Base-by-base conservation (phyloP, 1,140 invertebrate species). In the Trachymyrmex cornetzi region DNA sequence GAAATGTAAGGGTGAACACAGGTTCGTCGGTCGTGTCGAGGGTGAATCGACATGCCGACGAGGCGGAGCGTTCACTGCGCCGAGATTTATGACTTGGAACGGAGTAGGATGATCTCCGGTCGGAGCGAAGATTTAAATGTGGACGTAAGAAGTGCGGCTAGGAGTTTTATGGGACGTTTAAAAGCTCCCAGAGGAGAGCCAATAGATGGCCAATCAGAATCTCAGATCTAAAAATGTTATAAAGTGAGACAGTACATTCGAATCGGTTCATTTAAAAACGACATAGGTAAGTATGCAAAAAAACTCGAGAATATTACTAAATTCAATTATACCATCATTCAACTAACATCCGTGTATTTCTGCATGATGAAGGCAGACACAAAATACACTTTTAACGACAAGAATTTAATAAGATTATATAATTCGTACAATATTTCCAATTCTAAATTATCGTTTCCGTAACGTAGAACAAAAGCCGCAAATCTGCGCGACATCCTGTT, bases 161-260 rank as follows among this genome's bases (percentile, higher is more conserved):
- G 24, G 27, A 84, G 27, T 75, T 84, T 75, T 75, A 84, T 84
- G 69, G 80, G 53, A 27, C 38, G 4, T 82, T 74, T 69, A 24
- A 63, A 38, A 75, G 55, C 69, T 75, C 24, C 27, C 24, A n/a
- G 4, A 24, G 67, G 66, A 74, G 34, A n/a, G 69, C 44, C 69
- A 74, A 82, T 74, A 82, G 34, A 82, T 74, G 67, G 67, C 24
- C 80, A 84, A 84, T 84, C 80, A 84, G 48, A 61, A 34, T 38
- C 55, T 44, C 67, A 50, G 19, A 50, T 84, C 27, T 75, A 19
- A 48, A 57, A 50, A 63, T 50, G 66, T 71, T 59, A 69, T 27
- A 30, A 27, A 34, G 38, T 61, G 59, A 61, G 30, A 22, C 5
- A n/a, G 3, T 11, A 14, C 34, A 7, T 12, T 63, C 9, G 48